phyloP scores from a whole-genome alignment of 2,797 vertebrate species.

The Lagodon rhomboides region DNA sequence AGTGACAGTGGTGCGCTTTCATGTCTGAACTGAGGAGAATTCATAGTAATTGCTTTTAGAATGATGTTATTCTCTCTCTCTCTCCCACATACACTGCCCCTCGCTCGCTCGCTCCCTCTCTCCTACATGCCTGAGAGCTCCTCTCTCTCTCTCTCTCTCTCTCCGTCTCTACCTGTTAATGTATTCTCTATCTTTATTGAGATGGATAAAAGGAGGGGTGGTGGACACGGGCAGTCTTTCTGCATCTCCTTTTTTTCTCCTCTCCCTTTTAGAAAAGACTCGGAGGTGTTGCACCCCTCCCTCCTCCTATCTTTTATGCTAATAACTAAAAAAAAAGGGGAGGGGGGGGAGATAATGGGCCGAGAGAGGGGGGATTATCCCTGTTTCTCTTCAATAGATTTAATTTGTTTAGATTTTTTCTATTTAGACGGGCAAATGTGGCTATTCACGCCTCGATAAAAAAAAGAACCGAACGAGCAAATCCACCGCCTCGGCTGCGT shows the following conservation, averaged over 20 bases:
- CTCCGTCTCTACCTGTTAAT: conserved; percentile 61
- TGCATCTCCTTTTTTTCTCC: conserved; percentile 33
- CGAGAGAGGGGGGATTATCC: conserved; percentile 70
- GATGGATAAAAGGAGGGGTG: conserved; percentile 57
- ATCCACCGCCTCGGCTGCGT: conserved; percentile 41
- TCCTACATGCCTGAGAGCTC: conserved; percentile 30
- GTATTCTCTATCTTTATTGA: conserved; percentile 74
- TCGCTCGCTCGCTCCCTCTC: conserved; percentile 41
- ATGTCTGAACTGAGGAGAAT: conserved; percentile 88
- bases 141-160: conserved; percentile 30
- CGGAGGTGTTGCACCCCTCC: conserved; percentile 34
- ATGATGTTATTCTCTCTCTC: conserved; percentile 83
- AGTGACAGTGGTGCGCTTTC: conserved; percentile 85
- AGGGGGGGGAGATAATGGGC: conserved; percentile 56
- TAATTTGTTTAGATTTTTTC: conserved; percentile 79
- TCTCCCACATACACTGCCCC: conserved; percentile 36
- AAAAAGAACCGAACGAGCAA: conserved; percentile 61
- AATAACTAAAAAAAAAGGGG: conserved; percentile 42
- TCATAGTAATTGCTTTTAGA: conserved; percentile 89
- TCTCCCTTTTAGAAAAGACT: conserved; percentile 54
- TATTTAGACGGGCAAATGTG: conserved; percentile 73
- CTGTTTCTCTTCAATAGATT: conserved; percentile 70
- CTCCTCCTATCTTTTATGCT: conserved; percentile 59
- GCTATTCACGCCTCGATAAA: conserved; percentile 60
- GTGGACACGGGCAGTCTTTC: conserved; percentile 48